Evolutionary conservation across 2,113 vertebrate genomes (phyloP), one percentile per base, ranked within the genome.

Genomic region (Xiphorhynchus elegans): DNA sequence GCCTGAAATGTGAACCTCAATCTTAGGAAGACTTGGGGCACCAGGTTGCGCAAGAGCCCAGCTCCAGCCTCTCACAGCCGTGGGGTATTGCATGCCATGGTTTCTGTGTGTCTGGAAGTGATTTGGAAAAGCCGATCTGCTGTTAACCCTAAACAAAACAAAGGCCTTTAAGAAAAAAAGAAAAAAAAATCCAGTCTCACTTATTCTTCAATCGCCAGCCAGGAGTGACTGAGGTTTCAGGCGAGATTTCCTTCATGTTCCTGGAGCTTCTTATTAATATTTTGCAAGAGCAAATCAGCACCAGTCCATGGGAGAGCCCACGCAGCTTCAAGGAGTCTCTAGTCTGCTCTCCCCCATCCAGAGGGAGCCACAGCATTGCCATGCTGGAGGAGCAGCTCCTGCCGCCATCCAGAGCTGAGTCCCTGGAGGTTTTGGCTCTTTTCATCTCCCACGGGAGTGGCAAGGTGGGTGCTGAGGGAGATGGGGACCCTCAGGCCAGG

Each of bases 131-230:
- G 86, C 77, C 5, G 1, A 93, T 96, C 96, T 87, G 92, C 79
- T 81, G 92, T 96, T 97, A 96, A 96, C 94, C 96, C 97, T 93
- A 63, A 96, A 89, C 86, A 94, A 97, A 97, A 96, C 97, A 96
- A 89, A 83, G 72, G 24, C 87, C 50, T 76, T 70, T 25, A 37
- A 40, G 64, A 52, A 25, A 72, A 78, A 73, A 55, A 50, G 53
- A 67, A 23, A 19, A 42, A 85, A 42, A 85, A 78, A n/a, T 49
- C 5, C 11, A 39, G 21, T 67, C 80, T 87, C 26, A 14, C 63
- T 85, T 69, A 77, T 63, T 87, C 75, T 77, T 94, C 89, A 47
- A 1, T 86, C 15, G 12, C 55, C 49, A 96, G 16, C 66, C 69
- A 90, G 89, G 91, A 95, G 79, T 0, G 2, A 60, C 9, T 13